phyloP scores from a whole-genome alignment of 92 coral and sea anemone genomes.

The Palythoa grandis region DNA sequence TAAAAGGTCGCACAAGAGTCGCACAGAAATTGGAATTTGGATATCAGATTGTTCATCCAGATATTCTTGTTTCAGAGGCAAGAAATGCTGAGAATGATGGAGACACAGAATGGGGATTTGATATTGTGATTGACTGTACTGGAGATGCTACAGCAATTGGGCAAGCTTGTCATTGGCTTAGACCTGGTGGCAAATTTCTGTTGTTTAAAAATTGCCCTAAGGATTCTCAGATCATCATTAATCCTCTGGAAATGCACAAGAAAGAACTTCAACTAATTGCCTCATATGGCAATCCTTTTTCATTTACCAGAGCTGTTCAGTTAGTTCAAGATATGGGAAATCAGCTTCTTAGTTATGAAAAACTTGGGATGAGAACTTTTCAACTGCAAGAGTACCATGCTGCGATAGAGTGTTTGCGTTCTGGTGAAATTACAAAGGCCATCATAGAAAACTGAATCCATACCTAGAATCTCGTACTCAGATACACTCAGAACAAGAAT shows the following conservation, averaged over 20 bases:
- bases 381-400: constrained; percentile 88
- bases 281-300: constrained; percentile 67
- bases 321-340: constrained; percentile 85
- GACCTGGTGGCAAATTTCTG: constrained; percentile 81
- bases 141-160: constrained; percentile 85
- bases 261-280: constrained; percentile 84
- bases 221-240: constrained; percentile 68
- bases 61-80: constrained; percentile 74
- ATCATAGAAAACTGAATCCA: constrained; percentile 73
- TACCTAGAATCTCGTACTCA: too few species aligned
- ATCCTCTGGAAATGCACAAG: constrained; percentile 72
- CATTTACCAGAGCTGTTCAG: constrained; percentile 75
- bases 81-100: constrained; percentile 75
- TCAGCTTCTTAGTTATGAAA: constrained; percentile 70
- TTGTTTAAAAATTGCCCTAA: constrained; percentile 71
- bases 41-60: constrained; percentile 80
- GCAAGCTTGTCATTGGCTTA: constrained; percentile 77
- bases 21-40: constrained; percentile 83
- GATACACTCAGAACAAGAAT: too few species aligned
- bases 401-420: constrained; percentile 79
- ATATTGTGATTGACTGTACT: constrained; percentile 81
- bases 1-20: constrained; percentile 81
- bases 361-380: constrained; percentile 82
- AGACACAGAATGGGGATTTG: constrained; percentile 94
- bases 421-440: constrained; percentile 92